Evolutionary conservation across 2,888 invertebrate species (phyloP), one percentile per base, ranked within the genome.

Genomic region (Andrena camellia): DNA sequence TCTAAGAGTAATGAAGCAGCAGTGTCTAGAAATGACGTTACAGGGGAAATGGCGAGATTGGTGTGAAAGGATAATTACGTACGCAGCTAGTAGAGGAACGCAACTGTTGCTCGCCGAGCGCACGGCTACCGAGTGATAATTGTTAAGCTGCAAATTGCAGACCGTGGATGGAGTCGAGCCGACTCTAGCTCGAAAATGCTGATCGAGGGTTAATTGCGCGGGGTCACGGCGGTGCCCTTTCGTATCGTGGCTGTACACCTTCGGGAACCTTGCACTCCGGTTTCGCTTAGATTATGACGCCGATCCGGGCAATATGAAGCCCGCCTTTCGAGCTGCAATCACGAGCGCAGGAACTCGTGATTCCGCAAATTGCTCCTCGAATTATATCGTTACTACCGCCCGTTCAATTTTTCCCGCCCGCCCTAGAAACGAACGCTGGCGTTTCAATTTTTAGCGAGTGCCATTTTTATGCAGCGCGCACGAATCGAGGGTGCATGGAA

Each of bases 161-260:
- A 72, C 66, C 72, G 71, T 60, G 73, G 64, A 77, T 72, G 59
- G 66, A 78, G 71, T 62, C 69, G 62, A 78, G 70, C 63, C 66
- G 78, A 84, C 67, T 52, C 64, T 48, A 54, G 72, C 70, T 84
- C 74, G 78, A 88, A 85, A 86, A 81, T 84, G 73, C 82, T 66
- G 82, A 85, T 81, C 81, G 78, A 48, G 71, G 87, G 89, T 89
- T 89, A 89, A 89, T 89, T 80, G 85, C 79, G 84, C 78, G 82
- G 69, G 85, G 85, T 84, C 85, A 85, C 42, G 72, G 71, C 75
- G 60, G 59, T 73, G 70, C 81, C 78, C 85, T 79, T 77, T 73
- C 64, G 70, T 84, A 83, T 81, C 78, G 63, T 63, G 48, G 67
- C n/a, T 60, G 10, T 67, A 70, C 71, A 70, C 71, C 74, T 54